Percentiles rank a stretch among this genome's conserved stretches.
Conservation (phyloP, 2,888 invertebrate genomes). For the Exocentrus adspersus region DNA sequence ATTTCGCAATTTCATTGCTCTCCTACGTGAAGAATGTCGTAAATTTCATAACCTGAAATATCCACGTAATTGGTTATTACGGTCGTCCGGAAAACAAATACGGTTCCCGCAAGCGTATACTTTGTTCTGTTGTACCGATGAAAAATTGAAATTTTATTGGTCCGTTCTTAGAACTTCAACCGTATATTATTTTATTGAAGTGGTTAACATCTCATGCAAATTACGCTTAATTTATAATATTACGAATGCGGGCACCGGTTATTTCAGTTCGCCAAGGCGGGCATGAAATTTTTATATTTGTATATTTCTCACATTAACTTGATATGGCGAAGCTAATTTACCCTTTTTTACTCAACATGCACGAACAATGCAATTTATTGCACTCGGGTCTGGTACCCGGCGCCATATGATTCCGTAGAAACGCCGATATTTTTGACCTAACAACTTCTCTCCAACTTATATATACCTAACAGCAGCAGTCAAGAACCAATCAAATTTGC, state of each 20-base stretch:
- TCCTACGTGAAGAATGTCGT: conserved; percentile 21
- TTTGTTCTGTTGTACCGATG: conserved; percentile 34
- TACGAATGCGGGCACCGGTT: conserved; percentile 37
- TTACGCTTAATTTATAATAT: conserved; percentile 46
- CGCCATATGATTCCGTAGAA: conserved; percentile 35
- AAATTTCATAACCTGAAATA: conserved; percentile 38
- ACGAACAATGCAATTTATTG: conserved; percentile 41
- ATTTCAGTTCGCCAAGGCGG: conserved; percentile 35
- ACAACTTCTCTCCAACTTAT: too few species aligned
- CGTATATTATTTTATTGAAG: conserved; percentile 46
- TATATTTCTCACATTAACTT: conserved; percentile 43
- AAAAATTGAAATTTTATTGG: conserved; percentile 40
- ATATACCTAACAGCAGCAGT: too few species aligned
- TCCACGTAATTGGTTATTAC: conserved; percentile 39
- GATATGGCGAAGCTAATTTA: conserved; percentile 27
- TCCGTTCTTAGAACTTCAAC: conserved; percentile 35
- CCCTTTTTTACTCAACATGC: conserved; percentile 31
- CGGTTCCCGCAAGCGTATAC: conserved; percentile 28
- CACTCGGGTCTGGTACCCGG: conserved; percentile 36
- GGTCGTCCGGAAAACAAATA: conserved; percentile 39
- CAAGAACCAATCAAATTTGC: too few species aligned
- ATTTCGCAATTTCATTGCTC: not conserved
- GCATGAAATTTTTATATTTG: conserved; percentile 44
- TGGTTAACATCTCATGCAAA: conserved; percentile 47
- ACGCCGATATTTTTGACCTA: conserved; percentile 31